A percentile compares a stretch with the other conserved stretches of the same genome.
These are phyloP conservation scores for Formica exsecta DNA, from an alignment of 1,140 invertebrate genomes.

Conservation along the genomic window DNA sequence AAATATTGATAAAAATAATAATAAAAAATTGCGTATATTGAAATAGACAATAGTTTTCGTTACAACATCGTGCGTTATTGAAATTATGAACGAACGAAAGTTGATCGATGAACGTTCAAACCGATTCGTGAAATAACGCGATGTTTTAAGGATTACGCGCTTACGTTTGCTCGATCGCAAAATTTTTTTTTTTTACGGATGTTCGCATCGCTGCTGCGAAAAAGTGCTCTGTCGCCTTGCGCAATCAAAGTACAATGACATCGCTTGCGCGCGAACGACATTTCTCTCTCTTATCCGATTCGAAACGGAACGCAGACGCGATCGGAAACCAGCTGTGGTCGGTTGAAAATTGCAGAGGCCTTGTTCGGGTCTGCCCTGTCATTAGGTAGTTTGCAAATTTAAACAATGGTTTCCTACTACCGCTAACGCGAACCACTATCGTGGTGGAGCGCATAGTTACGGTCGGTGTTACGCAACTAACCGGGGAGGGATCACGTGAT, in stretches of 20 bases:
- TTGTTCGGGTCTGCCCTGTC: constrained; percentile 81
- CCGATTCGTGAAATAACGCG: background rate
- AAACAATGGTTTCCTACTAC: constrained; percentile 84
- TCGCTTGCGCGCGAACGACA: background rate
- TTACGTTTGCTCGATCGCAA: background rate
- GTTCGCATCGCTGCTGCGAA: constrained; percentile 30
- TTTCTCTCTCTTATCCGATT: constrained; percentile 18
- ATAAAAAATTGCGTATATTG: background rate
- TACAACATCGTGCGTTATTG: background rate
- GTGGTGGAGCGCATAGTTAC: constrained; percentile 64
- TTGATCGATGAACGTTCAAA: background rate
- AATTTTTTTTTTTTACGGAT: constrained; percentile 30
- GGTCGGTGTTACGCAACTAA: constrained; percentile 63
- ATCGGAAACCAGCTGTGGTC: constrained; percentile 78
- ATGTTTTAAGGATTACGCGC: background rate
- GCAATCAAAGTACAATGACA: constrained; percentile 41
- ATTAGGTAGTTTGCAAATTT: constrained; percentile 86
- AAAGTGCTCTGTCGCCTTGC: constrained; percentile 12
- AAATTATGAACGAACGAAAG: background rate
- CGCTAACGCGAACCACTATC: constrained; percentile 72
- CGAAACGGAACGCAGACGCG: constrained; percentile 43
- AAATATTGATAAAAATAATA: background rate
- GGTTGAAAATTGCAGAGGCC: constrained; percentile 82
- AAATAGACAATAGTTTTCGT: background rate
- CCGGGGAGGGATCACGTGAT: constrained; percentile 63